Evolutionary conservation across 30 jellyfish, hydroid and myxozoan species (phyloP).

Genomic region (Aurelia sp.): DNA sequence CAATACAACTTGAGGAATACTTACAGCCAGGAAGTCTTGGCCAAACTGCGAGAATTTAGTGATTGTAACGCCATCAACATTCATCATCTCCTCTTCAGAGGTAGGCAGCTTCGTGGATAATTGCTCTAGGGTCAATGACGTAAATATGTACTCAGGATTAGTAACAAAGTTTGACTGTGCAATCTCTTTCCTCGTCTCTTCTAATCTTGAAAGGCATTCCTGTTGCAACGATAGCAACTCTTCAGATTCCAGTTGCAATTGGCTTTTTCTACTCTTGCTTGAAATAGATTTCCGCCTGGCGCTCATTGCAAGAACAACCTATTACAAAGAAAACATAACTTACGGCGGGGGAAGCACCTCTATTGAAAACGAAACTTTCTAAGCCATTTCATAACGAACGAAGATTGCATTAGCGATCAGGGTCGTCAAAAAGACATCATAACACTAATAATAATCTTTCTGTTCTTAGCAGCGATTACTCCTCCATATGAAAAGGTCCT

Average conservation of each 20-base stretch:
- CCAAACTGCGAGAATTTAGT: conserved; percentile 85
- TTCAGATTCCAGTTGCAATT: conserved; percentile 54
- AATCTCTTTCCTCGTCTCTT: conserved; percentile 74
- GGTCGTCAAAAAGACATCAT: neutral
- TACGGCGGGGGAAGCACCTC: no score
- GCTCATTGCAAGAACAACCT: conserved; percentile 56
- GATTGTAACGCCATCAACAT: conserved; percentile 85
- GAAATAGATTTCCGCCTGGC: conserved; percentile 35
- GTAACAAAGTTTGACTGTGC: conserved; percentile 64
- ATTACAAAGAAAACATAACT: neutral
- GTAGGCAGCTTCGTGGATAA: conserved; percentile 78
- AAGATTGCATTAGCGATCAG: neutral
- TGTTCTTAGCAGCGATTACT: no score
- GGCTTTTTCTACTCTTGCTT: conserved; percentile 44
- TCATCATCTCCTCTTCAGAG: conserved; percentile 72
- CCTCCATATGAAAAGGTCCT: no score
- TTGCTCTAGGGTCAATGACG: conserved; percentile 51
- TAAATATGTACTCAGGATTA: conserved; percentile 78
- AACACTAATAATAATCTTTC: no score
- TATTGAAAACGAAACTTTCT: neutral
- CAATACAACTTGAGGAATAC: neutral
- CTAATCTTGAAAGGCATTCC: conserved; percentile 69
- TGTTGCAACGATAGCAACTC: conserved; percentile 66
- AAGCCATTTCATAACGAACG: neutral
- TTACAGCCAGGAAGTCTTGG: conserved; percentile 77